phyloP scores from a whole-genome alignment of 2,113 vertebrate species.

The Zingel zingel region DNA sequence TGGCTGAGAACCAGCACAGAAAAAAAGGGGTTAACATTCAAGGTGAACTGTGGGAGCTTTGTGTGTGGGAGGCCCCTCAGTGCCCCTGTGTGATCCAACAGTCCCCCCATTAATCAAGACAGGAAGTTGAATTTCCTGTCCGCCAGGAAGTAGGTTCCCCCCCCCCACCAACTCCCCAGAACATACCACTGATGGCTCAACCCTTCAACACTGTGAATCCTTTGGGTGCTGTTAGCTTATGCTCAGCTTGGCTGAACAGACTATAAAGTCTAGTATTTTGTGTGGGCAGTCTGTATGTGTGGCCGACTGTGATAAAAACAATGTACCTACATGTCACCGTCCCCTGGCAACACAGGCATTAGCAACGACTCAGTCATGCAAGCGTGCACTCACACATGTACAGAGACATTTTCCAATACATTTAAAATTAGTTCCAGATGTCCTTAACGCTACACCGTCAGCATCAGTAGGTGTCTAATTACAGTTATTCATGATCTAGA shows the following conservation, averaged over 20 bases:
- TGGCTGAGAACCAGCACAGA: conserved; percentile 2
- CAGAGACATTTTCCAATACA: conserved; percentile 12
- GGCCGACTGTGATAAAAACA: conserved; percentile 66
- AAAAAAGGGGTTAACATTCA: conserved; percentile 33
- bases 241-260: conserved; percentile 53
- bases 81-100: conserved; percentile 56
- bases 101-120: conserved; percentile 78
- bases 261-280: conserved; percentile 40
- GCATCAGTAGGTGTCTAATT: not conserved
- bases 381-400: not conserved
- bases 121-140: conserved; percentile 83
- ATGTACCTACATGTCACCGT: conserved; percentile 74
- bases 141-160: conserved; percentile 67
- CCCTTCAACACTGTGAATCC: conserved; percentile 64
- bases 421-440: not conserved
- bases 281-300: conserved; percentile 67
- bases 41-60: conserved; percentile 60
- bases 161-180: conserved; percentile 19
- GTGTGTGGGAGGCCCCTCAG: conserved; percentile 69
- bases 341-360: conserved; percentile 77
- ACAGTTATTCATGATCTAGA: not conserved
- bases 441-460: not conserved
- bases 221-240: conserved; percentile 60
- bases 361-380: conserved; percentile 26
- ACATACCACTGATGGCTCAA: conserved; percentile 35